A percentile compares a stretch with the other conserved stretches of the same genome.
phyloP scores from a whole-genome alignment of 1,140 invertebrate genomes.

The Potamilus streckersoni region DNA sequence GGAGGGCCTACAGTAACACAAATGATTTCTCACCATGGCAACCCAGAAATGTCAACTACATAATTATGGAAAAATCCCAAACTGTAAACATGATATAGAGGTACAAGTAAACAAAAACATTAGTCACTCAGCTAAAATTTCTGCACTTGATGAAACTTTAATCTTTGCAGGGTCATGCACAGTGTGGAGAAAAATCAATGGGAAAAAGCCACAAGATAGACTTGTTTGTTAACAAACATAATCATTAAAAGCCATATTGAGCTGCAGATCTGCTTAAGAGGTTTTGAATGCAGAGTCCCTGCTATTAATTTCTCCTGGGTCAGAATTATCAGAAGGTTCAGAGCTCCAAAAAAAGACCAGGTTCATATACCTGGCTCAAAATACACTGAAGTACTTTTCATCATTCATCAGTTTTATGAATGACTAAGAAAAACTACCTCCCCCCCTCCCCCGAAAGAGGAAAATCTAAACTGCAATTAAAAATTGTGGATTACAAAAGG shows the following conservation, averaged over 20 bases:
- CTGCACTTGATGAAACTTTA: constrained; percentile 28
- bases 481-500: too few relatives aligned
- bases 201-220: constrained; percentile 9
- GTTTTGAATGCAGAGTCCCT: not conserved
- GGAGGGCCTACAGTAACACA: too few relatives aligned
- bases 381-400: too few relatives aligned
- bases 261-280: constrained; percentile 5
- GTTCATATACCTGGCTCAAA: too few relatives aligned
- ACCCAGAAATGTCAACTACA: constrained; percentile 31
- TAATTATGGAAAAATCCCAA: constrained; percentile 31
- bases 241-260: constrained; percentile 3
- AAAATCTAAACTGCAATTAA: too few relatives aligned
- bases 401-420: too few relatives aligned
- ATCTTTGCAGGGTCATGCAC: constrained; percentile 12
- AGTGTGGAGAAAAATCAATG: constrained; percentile 17
- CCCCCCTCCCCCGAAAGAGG: too few relatives aligned
- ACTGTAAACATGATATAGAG: constrained; percentile 25
- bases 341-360: too few relatives aligned
- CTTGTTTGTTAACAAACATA: constrained; percentile 17
- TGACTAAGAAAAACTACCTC: too few relatives aligned
- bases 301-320: not conserved
- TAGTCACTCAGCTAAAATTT: constrained; percentile 23
- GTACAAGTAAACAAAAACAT: constrained; percentile 28
- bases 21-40: constrained; percentile 17
- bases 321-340: too few relatives aligned